phyloP scores from a whole-genome alignment of 2,797 vertebrate genomes.

The Peromyscus aztecus region DNA sequence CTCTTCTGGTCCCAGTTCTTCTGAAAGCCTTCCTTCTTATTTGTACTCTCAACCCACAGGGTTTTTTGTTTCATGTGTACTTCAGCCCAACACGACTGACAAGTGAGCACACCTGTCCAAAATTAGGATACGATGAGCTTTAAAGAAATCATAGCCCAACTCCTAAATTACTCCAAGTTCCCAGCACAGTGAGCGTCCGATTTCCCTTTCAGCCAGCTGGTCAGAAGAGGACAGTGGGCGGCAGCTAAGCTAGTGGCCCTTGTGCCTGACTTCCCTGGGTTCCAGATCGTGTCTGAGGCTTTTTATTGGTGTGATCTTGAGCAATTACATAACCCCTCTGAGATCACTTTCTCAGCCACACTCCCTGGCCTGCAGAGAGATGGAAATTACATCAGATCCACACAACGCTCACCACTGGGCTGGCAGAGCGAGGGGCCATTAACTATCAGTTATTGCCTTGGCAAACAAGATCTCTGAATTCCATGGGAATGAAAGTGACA shows the following conservation, averaged over 20 bases:
- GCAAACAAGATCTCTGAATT: slow-evolving; percentile 14
- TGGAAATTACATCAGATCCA: background rate
- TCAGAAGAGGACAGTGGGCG: background rate
- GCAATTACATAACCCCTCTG: background rate
- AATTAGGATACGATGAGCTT: background rate
- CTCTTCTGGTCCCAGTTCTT: background rate
- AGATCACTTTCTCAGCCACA: slow-evolving; percentile 2
- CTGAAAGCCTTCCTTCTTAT: background rate
- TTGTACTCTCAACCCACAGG: background rate
- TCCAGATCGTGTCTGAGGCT: background rate
- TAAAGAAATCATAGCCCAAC: background rate
- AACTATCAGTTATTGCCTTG: background rate
- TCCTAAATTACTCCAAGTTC: slow-evolving; percentile 17
- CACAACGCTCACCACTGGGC: background rate
- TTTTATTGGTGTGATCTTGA: background rate
- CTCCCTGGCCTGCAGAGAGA: background rate
- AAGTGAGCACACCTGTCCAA: slow-evolving; percentile 12
- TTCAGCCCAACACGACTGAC: background rate
- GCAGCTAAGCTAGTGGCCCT: background rate
- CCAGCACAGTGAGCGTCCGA: background rate
- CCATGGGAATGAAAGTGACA: slow-evolving; percentile 19
- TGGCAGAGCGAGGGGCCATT: background rate
- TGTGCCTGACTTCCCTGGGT: background rate
- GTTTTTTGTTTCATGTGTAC: background rate
- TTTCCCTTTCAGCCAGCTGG: background rate